Conservation (phyloP, 2,888 invertebrate genomes). For the Apotomis capreana region DNA sequence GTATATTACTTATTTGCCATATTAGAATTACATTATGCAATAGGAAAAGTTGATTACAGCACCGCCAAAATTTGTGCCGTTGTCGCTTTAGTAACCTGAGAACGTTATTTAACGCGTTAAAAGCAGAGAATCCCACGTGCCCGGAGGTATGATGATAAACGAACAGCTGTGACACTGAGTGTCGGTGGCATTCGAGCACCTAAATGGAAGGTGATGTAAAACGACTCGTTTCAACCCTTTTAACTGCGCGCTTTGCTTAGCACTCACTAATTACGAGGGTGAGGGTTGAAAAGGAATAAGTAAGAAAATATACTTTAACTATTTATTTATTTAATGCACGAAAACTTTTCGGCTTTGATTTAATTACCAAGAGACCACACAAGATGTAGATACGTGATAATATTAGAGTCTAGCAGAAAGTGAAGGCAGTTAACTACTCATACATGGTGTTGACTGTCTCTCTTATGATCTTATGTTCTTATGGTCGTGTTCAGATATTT, state of each 20-base stretch:
- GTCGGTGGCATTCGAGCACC: constrained; percentile 41
- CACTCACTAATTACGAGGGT: constrained; percentile 69
- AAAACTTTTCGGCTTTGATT: no score
- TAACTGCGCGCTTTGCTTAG: constrained; percentile 70
- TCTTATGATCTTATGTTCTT: no score
- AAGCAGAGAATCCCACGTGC: constrained; percentile 6
- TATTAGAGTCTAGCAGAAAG: no score
- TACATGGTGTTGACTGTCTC: no score
- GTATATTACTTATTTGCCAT: no score
- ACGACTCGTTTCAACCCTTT: constrained; percentile 74
- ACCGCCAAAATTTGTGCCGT: background rate
- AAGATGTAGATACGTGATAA: no score
- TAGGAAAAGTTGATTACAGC: background rate
- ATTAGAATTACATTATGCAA: no score
- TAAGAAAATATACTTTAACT: constrained; percentile 11
- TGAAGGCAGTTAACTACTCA: no score
- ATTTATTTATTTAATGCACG: no score
- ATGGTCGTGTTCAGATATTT: no score
- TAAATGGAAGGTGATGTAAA: constrained; percentile 57
- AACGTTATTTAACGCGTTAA: constrained; percentile 29
- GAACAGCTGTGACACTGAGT: background rate
- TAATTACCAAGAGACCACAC: no score
- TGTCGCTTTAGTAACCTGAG: constrained; percentile 31
- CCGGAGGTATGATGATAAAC: background rate
- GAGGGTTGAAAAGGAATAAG: constrained; percentile 52